Evolutionary conservation across 2,888 invertebrate species (phyloP).

Genomic region (Ormyrus pomaceus): DNA sequence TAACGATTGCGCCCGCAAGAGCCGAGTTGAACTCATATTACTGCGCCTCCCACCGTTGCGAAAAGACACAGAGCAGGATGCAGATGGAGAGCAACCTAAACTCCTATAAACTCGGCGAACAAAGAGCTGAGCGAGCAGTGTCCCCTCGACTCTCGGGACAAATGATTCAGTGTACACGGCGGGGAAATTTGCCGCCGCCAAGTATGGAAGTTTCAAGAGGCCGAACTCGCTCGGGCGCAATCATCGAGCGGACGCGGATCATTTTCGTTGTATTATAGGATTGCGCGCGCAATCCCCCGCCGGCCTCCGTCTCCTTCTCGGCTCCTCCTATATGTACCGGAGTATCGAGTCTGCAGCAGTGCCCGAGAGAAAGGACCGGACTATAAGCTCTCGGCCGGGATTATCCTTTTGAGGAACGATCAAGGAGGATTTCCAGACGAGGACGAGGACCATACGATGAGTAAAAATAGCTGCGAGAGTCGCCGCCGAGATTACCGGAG

Average conservation of each 20-base stretch:
- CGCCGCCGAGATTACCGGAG: slow-evolving; percentile 22
- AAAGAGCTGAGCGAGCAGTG: no score
- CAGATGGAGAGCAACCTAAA: no score
- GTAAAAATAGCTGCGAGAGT: slow-evolving; percentile 29
- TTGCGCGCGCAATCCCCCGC: slow-evolving; percentile 14
- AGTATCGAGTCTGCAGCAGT: neutral
- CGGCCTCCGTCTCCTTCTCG: neutral
- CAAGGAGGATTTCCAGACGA: slow-evolving; percentile 36
- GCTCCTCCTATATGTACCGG: neutral
- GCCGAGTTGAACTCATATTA: no score
- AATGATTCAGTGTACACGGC: no score
- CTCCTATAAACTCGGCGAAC: no score
- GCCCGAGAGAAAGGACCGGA: neutral
- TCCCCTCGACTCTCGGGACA: no score
- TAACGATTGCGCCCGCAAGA: neutral
- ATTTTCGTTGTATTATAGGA: slow-evolving; percentile 31
- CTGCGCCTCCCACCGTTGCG: no score
- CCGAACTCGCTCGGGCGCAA: slow-evolving; percentile 1
- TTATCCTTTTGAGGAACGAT: slow-evolving; percentile 50
- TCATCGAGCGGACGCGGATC: slow-evolving; percentile 21
- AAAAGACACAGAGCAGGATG: no score
- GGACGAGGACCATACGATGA: slow-evolving; percentile 11
- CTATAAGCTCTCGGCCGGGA: slow-evolving; percentile 35
- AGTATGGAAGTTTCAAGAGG: neutral
- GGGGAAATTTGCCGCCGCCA: no score